Base-by-base conservation (phyloP, 2,888 invertebrate species). In the Chaitophorus viminalis region DNA sequence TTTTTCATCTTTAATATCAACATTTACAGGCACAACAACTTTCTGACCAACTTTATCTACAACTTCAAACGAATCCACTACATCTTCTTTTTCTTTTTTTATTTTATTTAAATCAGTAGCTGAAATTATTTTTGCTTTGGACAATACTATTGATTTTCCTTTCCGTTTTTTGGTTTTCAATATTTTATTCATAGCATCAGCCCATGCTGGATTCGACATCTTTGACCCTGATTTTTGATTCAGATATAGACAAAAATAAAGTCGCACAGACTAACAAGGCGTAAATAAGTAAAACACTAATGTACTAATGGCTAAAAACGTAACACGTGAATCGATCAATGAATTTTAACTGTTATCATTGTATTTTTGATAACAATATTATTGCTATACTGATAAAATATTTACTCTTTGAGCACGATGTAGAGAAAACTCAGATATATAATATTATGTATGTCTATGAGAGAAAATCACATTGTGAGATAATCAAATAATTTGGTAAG, bases 141-240 rank as follows among this genome's bases (percentile, higher is more conserved):
- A 95, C 68, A 97, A 91, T 0, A 96, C 95, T 85, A 95, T 92
- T 0, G 94, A 93, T 91, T 95, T 96, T 90, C 95, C 95, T 74
- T 93, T 93, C 91, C 95, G 95, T 91, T 95, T 95, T 52, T 93
- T 95, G 2, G 95, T 93, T 89, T 93, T 94, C 39, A 97, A 92
- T 89, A 97, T 95, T 92, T 96, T 96, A 14, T 94, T 93, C 91
- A 97, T 94, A 0, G 95, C 96, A 92, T 96, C 95, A 3, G 96
- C 96, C 96, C 96, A 97, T 4, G 95, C 95, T 89, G 93, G 92
- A 91, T 96, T 96, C 0, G 92, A 93, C 52, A 88, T 81, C 25
- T 87, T 79, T 9, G 79, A 21, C 4, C 25, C 60, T 18, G 86
- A 31, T 74, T 39, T 77, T 29, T n/a, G 29, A 60, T 60, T 60